Conservation (phyloP, 2,888 invertebrate genomes). For the Epistrophe grossulariae region DNA sequence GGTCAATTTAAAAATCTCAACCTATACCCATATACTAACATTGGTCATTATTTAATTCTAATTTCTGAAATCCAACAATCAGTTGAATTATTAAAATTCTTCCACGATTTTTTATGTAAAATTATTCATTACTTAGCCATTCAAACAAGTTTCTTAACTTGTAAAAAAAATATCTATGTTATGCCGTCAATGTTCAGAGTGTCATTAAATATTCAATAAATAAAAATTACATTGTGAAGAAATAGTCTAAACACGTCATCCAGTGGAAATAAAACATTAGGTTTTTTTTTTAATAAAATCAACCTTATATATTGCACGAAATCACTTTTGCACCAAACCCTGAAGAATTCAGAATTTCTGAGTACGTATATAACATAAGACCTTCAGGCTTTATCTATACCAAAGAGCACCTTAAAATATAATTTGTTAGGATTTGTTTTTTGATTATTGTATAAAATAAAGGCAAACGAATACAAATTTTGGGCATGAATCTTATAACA, state of each 20-base stretch:
- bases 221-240: background rate
- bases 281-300: background rate
- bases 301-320: background rate
- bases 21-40: background rate
- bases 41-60: background rate
- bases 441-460: no score
- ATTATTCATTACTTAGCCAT: background rate
- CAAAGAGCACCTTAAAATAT: background rate
- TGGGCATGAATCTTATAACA: no score
- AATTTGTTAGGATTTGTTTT: background rate
- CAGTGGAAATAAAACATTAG: background rate
- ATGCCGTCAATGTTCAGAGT: background rate
- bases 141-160: no score
- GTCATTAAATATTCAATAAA: background rate
- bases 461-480: no score
- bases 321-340: background rate
- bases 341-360: background rate
- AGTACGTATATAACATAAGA: background rate
- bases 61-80: background rate
- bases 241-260: background rate
- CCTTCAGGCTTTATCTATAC: no score
- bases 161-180: background rate
- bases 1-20: background rate
- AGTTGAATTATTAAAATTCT: background rate
- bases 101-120: background rate